Conservation (phyloP, 2,113 vertebrate genomes). For the Pedionomus torquatus region DNA sequence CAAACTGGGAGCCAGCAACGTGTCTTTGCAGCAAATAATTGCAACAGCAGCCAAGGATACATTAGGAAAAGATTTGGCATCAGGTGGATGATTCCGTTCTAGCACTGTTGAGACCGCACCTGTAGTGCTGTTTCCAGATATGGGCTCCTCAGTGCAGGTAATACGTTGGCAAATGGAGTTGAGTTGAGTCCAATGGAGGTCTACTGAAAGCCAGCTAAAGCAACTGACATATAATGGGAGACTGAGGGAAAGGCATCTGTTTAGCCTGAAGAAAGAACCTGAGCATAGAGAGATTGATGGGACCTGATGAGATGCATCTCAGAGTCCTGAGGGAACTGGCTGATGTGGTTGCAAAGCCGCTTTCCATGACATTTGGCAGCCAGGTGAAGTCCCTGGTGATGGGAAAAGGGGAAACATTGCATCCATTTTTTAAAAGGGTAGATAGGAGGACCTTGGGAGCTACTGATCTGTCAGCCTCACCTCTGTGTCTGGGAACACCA, state of each 20-base stretch:
- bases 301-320: not conserved
- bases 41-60: not conserved
- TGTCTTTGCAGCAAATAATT: not conserved
- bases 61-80: not conserved
- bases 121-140: not conserved
- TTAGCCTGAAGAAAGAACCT: not conserved
- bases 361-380: not conserved
- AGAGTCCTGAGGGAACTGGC: not conserved
- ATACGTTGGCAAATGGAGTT: not conserved
- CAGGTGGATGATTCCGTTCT: not conserved
- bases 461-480: not conserved
- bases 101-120: not conserved
- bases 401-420: not conserved
- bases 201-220: not conserved
- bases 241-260: not conserved
- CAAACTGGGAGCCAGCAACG: not conserved
- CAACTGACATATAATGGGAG: not conserved
- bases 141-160: accelerated
- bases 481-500: not conserved
- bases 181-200: accelerated
- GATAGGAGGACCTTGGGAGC: not conserved
- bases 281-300: not conserved
- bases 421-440: not conserved
- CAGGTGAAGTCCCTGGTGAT: not conserved
- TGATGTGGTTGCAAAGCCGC: not conserved